Evolutionary conservation across 2,888 invertebrate species (phyloP).

Genomic region (Agrotis clavis): DNA sequence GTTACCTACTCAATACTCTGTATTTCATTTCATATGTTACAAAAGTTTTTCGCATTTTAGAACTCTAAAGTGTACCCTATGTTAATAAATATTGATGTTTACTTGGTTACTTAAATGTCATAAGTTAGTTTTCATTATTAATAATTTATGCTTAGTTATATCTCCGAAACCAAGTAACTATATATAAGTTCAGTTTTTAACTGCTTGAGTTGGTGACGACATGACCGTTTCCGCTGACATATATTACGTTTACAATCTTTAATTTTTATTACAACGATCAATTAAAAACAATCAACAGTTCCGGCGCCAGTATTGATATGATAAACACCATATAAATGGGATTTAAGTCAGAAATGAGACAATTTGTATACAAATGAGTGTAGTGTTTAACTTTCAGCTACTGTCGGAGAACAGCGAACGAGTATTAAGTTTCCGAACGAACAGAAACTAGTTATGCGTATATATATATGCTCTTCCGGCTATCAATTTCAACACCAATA

Average conservation of each 20-base stretch:
- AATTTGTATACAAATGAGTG: slow-evolving; percentile 51
- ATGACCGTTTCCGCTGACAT: slow-evolving; percentile 4
- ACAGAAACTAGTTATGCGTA: slow-evolving; percentile 63
- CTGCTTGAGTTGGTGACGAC: not conserved
- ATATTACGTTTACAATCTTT: not conserved
- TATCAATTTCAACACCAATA: slow-evolving; percentile 70
- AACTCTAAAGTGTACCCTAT: not conserved
- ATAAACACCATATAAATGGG: slow-evolving; percentile 35
- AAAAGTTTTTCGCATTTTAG: too few species aligned
- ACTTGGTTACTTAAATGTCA: not conserved
- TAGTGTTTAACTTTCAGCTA: slow-evolving; percentile 45
- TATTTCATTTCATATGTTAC: too few species aligned
- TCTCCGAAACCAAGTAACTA: not conserved
- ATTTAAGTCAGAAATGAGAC: slow-evolving; percentile 38
- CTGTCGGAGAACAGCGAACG: slow-evolving; percentile 35
- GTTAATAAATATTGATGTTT: not conserved
- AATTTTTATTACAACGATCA: not conserved
- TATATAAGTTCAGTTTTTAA: not conserved
- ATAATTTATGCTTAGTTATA: not conserved
- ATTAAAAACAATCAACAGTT: slow-evolving; percentile 22
- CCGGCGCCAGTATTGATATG: slow-evolving; percentile 17
- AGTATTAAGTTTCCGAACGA: slow-evolving; percentile 58
- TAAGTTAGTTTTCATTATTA: too few species aligned
- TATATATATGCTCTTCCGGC: slow-evolving; percentile 69
- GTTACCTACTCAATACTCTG: too few species aligned